A percentile compares a stretch with the other conserved stretches of the same genome.
phyloP scores from a whole-genome alignment of 2,797 vertebrate species.

The Betta splendens region DNA sequence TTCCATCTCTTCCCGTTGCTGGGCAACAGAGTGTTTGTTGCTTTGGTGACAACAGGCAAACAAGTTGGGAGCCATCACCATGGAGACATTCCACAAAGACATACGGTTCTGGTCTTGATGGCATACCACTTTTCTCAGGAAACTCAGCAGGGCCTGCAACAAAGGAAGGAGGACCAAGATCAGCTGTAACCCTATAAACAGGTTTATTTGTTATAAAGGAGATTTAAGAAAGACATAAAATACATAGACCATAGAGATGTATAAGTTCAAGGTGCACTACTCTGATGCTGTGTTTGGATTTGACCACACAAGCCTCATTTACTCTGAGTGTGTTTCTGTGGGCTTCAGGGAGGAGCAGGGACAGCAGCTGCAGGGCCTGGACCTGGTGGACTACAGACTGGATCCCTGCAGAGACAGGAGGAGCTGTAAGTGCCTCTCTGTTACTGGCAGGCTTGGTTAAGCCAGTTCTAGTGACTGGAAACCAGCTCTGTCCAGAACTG shows the following conservation, averaged over 20 bases:
- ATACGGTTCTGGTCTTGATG: conserved; percentile 93
- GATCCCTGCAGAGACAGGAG: conserved; percentile 78
- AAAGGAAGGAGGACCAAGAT: conserved; percentile 8
- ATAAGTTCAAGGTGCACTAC: too few species aligned
- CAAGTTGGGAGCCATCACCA: conserved; percentile 95
- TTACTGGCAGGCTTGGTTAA: too few species aligned
- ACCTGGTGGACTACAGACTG: conserved; percentile 88
- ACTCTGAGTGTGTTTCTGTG: conserved; percentile 92
- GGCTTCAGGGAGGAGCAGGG: conserved; percentile 90
- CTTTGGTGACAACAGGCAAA: conserved; percentile 82
- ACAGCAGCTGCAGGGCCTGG: conserved; percentile 93
- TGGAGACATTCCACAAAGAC: conserved; percentile 96
- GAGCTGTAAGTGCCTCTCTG: neutral
- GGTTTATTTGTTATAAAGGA: too few species aligned
- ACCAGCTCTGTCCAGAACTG: too few species aligned
- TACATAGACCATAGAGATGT: too few species aligned
- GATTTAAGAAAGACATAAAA: too few species aligned
- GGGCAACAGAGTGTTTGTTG: conserved; percentile 71
- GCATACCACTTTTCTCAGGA: conserved; percentile 90
- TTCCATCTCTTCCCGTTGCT: conserved; percentile 87
- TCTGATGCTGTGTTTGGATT: too few species aligned
- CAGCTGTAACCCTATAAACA: neutral
- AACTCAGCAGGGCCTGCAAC: conserved; percentile 88
- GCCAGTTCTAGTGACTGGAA: too few species aligned
- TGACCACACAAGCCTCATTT: too few species aligned